Conservation (phyloP, 2,888 invertebrate species). For the Pristionchus entomophagus region DNA sequence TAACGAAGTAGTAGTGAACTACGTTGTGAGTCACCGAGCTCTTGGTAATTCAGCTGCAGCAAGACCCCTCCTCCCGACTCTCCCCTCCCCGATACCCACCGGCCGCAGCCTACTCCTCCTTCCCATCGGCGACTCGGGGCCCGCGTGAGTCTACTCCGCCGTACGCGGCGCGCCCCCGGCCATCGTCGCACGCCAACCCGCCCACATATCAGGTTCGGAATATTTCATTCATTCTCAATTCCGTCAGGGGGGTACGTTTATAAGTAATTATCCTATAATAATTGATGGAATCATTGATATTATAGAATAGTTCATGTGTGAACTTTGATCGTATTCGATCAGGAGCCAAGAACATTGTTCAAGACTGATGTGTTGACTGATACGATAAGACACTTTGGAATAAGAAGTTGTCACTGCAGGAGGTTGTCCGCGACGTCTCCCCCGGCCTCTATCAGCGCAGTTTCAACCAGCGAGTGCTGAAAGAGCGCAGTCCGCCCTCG, state of each 20-base stretch:
- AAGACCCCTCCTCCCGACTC: neutral
- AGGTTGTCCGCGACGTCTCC: neutral
- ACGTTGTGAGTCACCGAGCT: no score
- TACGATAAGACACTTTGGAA: no score
- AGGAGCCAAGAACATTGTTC: neutral
- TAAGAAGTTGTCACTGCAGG: conserved; percentile 13
- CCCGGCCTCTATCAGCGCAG: conserved; percentile 3
- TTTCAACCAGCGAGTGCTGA: conserved; percentile 50
- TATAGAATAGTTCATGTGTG: no score
- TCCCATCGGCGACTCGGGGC: neutral
- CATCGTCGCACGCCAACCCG: neutral
- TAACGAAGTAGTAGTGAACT: no score
- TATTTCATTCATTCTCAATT: no score
- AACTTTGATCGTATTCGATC: no score
- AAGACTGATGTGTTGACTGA: no score
- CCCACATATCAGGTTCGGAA: conserved; percentile 19
- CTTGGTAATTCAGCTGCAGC: no score
- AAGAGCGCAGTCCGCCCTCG: conserved; percentile 64
- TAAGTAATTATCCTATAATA: no score
- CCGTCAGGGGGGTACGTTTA: no score
- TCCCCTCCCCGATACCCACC: neutral
- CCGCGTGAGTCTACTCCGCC: conserved; percentile 20
- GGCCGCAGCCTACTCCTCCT: neutral
- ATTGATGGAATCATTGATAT: no score
- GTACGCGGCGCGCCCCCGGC: neutral